phyloP scores from a whole-genome alignment of 2,113 vertebrate genomes.

The Bambusicola thoracicus region DNA sequence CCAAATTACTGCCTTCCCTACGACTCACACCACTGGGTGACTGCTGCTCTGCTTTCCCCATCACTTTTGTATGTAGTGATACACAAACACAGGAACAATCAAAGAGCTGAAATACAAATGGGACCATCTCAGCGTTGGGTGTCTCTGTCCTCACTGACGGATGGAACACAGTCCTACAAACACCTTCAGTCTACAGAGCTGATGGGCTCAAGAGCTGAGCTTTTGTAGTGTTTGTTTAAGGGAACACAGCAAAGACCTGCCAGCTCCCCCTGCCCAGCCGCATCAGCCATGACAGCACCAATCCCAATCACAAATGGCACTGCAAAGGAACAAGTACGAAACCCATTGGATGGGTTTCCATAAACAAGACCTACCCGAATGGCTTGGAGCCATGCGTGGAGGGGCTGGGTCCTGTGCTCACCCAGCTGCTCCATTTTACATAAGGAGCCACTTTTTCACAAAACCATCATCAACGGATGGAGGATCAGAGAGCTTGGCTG shows the following conservation, averaged over 20 bases:
- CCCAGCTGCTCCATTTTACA: neutral
- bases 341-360: neutral
- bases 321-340: neutral
- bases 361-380: too few relatives aligned
- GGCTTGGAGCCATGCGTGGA: neutral
- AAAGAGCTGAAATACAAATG: neutral
- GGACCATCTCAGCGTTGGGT: neutral
- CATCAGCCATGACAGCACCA: neutral
- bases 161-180: neutral
- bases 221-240: neutral
- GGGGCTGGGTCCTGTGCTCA: neutral
- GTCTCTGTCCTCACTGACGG: neutral
- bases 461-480: neutral
- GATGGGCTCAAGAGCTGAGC: neutral
- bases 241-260: neutral
- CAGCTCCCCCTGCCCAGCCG: neutral
- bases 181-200: neutral
- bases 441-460: neutral
- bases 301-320: neutral
- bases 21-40: fast-evolving
- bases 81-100: neutral
- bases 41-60: fast-evolving
- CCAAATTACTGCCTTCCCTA: neutral
- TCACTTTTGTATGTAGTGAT: neutral
- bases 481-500: neutral